These are phyloP conservation scores for Pseudococcus viburni DNA, from an alignment of 2,888 invertebrate species.

Conservation along the genomic window DNA sequence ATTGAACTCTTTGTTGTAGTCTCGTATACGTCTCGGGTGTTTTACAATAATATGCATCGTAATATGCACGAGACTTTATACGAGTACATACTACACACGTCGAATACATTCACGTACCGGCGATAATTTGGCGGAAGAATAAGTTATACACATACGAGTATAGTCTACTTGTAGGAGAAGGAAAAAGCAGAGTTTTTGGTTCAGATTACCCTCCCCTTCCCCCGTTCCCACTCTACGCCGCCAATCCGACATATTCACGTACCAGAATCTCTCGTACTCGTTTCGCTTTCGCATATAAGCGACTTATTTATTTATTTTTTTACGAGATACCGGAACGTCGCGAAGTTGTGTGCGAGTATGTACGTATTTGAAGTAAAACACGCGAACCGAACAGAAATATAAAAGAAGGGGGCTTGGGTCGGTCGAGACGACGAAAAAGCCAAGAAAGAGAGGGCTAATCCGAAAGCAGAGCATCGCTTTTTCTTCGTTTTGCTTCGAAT, in stretches of 20 bases:
- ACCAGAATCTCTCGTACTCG: not conserved
- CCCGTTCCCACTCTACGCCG: not conserved
- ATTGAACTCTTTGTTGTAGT: no score
- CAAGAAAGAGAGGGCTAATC: constrained; percentile 6
- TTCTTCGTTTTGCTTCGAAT: not conserved
- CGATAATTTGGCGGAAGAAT: not conserved
- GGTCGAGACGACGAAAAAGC: not conserved
- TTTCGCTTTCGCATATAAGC: not conserved
- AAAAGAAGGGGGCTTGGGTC: no score
- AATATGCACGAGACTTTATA: not conserved
- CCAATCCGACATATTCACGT: no score
- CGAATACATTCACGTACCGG: not conserved
- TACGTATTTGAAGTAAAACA: not conserved
- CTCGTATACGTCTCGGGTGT: no score
- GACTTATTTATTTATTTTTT: not conserved
- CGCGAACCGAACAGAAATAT: not conserved
- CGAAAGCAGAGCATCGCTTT: not conserved
- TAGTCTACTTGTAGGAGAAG: not conserved
- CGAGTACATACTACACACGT: not conserved
- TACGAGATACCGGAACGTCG: not conserved
- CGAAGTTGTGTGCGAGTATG: not conserved
- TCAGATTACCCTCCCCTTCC: not conserved
- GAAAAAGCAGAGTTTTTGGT: not conserved
- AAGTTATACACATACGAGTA: not conserved
- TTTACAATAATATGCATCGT: not conserved